These are phyloP conservation scores for Zaprionus camerounensis DNA, from an alignment of 1,140 invertebrate genomes.

Conservation along the genomic window DNA sequence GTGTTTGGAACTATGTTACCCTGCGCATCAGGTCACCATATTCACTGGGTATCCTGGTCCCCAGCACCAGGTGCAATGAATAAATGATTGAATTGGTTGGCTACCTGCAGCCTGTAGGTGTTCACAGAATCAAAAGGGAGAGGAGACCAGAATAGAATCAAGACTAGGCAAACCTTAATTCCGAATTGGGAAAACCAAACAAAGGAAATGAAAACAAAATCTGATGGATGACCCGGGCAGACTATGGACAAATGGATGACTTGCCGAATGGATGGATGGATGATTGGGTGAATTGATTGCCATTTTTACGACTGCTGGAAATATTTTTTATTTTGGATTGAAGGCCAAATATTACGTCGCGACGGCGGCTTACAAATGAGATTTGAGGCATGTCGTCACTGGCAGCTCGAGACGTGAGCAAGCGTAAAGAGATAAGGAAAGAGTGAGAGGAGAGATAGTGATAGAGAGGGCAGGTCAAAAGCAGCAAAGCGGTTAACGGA, in stretches of 20 bases:
- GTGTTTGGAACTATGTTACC: background rate
- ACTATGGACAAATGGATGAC: slow-evolving; percentile 1
- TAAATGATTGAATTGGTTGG: slow-evolving; percentile 12
- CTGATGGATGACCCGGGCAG: slow-evolving; percentile 1
- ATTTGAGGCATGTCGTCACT: slow-evolving; percentile 34
- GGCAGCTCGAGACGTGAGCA: slow-evolving; percentile 23
- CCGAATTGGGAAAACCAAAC: slow-evolving; percentile 3
- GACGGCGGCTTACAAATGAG: slow-evolving; percentile 31
- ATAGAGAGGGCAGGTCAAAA: slow-evolving; percentile 56
- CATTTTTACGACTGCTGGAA: slow-evolving; percentile 41
- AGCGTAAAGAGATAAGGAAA: slow-evolving; percentile 23
- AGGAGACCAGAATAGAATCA: slow-evolving; percentile 7
- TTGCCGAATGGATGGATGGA: background rate
- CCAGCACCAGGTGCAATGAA: slow-evolving; percentile 25
- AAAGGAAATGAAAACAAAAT: slow-evolving; percentile 29
- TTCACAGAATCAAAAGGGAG: slow-evolving; percentile 6
- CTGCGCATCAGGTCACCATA: background rate
- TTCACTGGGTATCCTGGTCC: slow-evolving; percentile 5
- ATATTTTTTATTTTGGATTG: slow-evolving; percentile 13
- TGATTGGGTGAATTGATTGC: slow-evolving; percentile 35
- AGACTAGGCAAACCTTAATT: slow-evolving; percentile 6
- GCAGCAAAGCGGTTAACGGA: slow-evolving; percentile 45
- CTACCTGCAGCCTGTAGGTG: slow-evolving; percentile 23
- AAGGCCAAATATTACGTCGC: slow-evolving; percentile 48
- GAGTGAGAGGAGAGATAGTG: slow-evolving; percentile 10